These are phyloP conservation scores for Cheilosia pagana DNA, from an alignment of 2,888 invertebrate species.

Conservation along the genomic window DNA sequence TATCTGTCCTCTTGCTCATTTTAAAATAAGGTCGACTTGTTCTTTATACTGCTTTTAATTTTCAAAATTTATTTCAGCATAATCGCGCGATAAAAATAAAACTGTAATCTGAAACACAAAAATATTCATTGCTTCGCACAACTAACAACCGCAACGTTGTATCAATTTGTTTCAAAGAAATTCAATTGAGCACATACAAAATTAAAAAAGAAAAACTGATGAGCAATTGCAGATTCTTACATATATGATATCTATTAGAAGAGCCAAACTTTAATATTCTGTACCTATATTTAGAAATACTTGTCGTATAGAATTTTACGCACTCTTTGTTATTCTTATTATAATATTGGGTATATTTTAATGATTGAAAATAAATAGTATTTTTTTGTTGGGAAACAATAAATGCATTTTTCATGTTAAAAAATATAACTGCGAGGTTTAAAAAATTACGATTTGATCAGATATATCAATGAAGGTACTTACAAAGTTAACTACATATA, in stretches of 20 bases:
- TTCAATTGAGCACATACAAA: neutral
- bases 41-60: conserved; percentile 3
- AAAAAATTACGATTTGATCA: neutral
- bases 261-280: too few species aligned
- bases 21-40: neutral
- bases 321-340: neutral
- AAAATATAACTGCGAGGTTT: neutral
- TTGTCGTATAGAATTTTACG: neutral
- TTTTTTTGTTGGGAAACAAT: neutral
- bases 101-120: conserved; percentile 11
- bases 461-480: neutral
- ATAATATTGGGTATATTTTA: neutral
- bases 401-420: neutral
- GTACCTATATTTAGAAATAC: neutral
- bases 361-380: neutral
- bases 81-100: neutral
- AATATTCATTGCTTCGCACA: conserved; percentile 7
- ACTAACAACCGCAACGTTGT: conserved; percentile 22
- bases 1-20: neutral
- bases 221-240: too few species aligned
- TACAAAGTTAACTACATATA: neutral
- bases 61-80: conserved; percentile 39
- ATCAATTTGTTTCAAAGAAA: neutral
- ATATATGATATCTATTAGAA: too few species aligned
- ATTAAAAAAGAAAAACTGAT: neutral